A percentile compares a stretch with the other conserved stretches of the same genome.
These are phyloP conservation scores for Smittia aterrima DNA, from an alignment of 2,888 invertebrate species.

Conservation along the genomic window DNA sequence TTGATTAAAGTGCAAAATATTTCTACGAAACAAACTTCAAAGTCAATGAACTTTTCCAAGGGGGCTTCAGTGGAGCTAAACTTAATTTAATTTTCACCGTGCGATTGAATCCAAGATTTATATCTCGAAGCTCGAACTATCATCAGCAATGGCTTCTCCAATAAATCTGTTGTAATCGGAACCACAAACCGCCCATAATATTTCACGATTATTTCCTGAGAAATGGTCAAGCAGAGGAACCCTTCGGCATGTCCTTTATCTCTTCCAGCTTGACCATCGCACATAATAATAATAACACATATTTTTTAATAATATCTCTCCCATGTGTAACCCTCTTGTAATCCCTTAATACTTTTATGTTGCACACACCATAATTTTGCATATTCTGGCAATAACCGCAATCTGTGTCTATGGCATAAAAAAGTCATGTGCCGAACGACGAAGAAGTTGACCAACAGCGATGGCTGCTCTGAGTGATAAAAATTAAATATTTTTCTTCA, in stretches of 20 bases:
- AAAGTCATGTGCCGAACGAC: constrained; percentile 19
- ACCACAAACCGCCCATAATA: constrained; percentile 32
- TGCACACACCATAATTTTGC: constrained; percentile 40
- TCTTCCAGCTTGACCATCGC: constrained; percentile 38
- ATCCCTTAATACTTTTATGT: constrained; percentile 31
- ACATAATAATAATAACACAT: constrained; percentile 32
- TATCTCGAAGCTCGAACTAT: neutral
- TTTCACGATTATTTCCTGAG: constrained; percentile 37
- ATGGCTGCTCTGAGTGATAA: neutral
- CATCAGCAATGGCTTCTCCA: neutral
- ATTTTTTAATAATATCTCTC: constrained; percentile 32
- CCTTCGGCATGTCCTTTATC: constrained; percentile 30
- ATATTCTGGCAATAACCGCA: constrained; percentile 34
- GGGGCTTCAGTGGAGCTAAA: neutral
- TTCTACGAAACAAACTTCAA: neutral
- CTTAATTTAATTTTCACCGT: too few relatives aligned
- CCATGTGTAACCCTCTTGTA: constrained; percentile 28
- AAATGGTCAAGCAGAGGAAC: constrained; percentile 3
- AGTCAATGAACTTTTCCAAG: constrained; percentile 11
- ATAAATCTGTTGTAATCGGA: neutral
- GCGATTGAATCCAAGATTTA: neutral
- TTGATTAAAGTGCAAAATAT: constrained; percentile 31
- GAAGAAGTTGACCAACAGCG: neutral
- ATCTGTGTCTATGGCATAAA: constrained; percentile 38
- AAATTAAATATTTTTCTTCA: neutral